Evolutionary conservation across 2,797 vertebrate species (phyloP), one percentile per base, ranked within the genome.

Genomic region (Sitta carolinensis): DNA sequence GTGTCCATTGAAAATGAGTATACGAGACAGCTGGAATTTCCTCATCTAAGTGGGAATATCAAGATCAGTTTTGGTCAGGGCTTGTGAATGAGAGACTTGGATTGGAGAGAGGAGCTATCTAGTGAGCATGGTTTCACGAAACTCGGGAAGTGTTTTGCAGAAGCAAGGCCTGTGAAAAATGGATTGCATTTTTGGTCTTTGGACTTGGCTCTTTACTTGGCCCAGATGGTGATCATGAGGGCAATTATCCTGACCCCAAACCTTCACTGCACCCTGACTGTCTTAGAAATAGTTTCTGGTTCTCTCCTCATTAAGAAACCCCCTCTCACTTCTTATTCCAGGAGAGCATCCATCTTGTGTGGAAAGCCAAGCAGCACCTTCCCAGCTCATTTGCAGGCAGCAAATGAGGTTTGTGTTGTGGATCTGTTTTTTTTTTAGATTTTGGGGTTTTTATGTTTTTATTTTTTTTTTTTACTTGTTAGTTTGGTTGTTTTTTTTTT

Each of bases 41-140:
- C 61, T 87, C 17, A 34, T 74, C 78, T 63, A 76, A 96, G 92
- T 55, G 52, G 72, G 76, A 93, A 91, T 86, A 94, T 75, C 79
- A 85, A 58, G 61, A 55, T 63, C 38, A 64, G 32, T 77, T 92
- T 74, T 82, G 70, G 50, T 62, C 80, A 90, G 69, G 42, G 23
- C 25, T 90, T 78, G 57, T 87, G 83, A 92, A 70, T 10, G 47
- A 72, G 43, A 57, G 84, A 32, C 63, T 79, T 58, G 32, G 21
- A 61, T 42, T 5, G 10, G 16, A 79, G 57, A 80, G n/a, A 47
- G n/a, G 16, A 86, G 58, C 32, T 63, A 36, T 48, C 45, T 73
- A 32, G 68, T n/a, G 55, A 76, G 43, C 1, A 3, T 15, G 11
- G 38, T 68, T 54, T 16, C n/a, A 40, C 69, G 67, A 57, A 79